Base-by-base conservation (phyloP, 2,113 vertebrate species). In the Dryoscopus gambensis region DNA sequence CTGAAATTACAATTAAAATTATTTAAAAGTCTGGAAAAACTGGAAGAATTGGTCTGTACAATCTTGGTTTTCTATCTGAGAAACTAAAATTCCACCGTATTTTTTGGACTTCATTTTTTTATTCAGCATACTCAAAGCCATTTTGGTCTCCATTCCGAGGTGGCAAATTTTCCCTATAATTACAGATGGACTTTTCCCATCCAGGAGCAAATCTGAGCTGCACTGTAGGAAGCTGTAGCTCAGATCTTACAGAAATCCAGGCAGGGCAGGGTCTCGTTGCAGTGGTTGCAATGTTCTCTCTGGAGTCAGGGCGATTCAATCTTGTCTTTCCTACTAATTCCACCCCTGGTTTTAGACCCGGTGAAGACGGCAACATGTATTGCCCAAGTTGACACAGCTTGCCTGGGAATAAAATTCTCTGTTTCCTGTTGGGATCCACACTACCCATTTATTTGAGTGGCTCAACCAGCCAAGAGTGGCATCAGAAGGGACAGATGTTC, bases 311-410 rank as follows among this genome's bases (percentile, higher is more conserved):
- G 9, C 3, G 13, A 19, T 78, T 82, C 21, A 30, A 1, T 39
- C 16, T 3, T 40, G 3, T 11, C 22, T 69, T 35, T 57, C 20
- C 20, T 42, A 23, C 6, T 31, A 18, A 71, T 68, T 53, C 63
- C 21, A 0, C 19, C 70, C 18, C 23, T 76, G 47, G 8, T 20
- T 70, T 79, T 62, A 56, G 10, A 15, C 2, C 5, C 47, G n/a
- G 35, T n/a, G 46, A 42, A 50, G 40, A 47, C 37, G 42, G 60
- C 46, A 71, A 5, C 22, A 46, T 21, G 1, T 42, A 40, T 7
- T 28, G 8, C 9, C 14, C 23, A 31, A 50, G 17, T 37, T 69
- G 27, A 53, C 4, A 3, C 0, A 0, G 19, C 4, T 78, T 78
- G 60, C 7, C 30, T 37, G 19, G 50, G 39, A 69, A 42, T 52